Base-by-base conservation (phyloP, 2,888 invertebrate genomes). In the Frankliniella intonsa region DNA sequence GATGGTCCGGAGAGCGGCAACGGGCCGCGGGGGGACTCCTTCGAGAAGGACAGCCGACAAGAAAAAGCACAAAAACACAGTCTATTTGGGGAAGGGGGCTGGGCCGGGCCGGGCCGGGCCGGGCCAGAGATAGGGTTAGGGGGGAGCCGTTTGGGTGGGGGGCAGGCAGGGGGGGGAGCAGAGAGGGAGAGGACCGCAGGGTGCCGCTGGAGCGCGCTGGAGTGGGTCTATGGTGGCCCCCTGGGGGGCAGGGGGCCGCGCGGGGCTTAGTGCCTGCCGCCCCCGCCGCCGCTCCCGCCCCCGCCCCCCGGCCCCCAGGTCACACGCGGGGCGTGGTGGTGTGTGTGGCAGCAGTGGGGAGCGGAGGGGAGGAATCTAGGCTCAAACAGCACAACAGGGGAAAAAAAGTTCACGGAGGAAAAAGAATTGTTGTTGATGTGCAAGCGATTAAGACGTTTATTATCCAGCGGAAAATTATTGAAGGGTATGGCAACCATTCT, bases 41-140 rank as follows among this genome's bases (percentile, higher is more conserved):
- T 76, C 69, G 69, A 25, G 22, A 76, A 76, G 69, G 69, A 38
- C 38, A n/a, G 62, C 62, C 62, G 7, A 76, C 69, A 76, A 76
- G 22, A 76, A 76, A 38, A 76, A 76, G 69, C 69, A 76, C 69
- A 76, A 76, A 76, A 76, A 76, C 69, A 25, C 25, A 76, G 69
- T 22, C 25, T 76, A 76, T n/a, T 22, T 8, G 69, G 69, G 22
- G 25, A 8, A 19, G 69, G 11, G 69, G 69, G 22, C 3, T 17
- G 19, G 14, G 62, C 19, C 14, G 19, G 62, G 62, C n/a, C 19
- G 62, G 62, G 51, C 51, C 19, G 65, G 9, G 65, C 19, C 69
- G 22, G n/a, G 69, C 12, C 69, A 8, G 69, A 22, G 25, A 76
- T 25, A 25, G 55, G 14, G 55, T 38, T 38, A 38, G 38, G 55